Percentiles rank a stretch among this genome's conserved stretches.
Conservation (phyloP, 2,888 invertebrate genomes). For the Dilophus febrilis region DNA sequence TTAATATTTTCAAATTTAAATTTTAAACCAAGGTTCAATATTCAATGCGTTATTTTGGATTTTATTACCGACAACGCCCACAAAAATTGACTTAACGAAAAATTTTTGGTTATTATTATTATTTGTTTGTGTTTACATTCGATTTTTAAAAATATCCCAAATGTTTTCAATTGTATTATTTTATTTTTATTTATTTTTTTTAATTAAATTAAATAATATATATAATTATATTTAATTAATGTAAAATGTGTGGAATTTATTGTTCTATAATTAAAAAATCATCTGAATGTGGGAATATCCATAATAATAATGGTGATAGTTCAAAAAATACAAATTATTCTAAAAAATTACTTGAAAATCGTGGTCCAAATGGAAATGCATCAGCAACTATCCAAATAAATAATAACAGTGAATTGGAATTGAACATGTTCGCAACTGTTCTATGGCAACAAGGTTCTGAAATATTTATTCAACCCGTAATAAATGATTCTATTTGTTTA, state of each 20-base stretch:
- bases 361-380: constrained; percentile 15
- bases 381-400: background rate
- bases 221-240: no score
- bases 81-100: no score
- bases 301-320: background rate
- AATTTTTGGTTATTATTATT: no score
- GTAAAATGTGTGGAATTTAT: constrained; percentile 2
- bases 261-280: background rate
- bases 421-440: constrained; percentile 36
- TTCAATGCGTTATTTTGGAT: no score
- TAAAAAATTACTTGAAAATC: constrained; percentile 10
- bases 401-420: background rate
- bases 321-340: background rate
- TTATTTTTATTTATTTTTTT: no score
- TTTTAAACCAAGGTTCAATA: no score
- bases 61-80: no score
- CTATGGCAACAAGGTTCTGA: constrained; percentile 69
- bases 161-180: no score
- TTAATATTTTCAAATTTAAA: no score
- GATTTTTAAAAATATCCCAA: no score
- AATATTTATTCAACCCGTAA: constrained; percentile 49
- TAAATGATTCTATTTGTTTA: constrained; percentile 42
- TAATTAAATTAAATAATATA: no score
- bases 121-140: no score
- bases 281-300: background rate